Conservation (phyloP, 2,888 invertebrate genomes). For the Sarcophaga subvicina region DNA sequence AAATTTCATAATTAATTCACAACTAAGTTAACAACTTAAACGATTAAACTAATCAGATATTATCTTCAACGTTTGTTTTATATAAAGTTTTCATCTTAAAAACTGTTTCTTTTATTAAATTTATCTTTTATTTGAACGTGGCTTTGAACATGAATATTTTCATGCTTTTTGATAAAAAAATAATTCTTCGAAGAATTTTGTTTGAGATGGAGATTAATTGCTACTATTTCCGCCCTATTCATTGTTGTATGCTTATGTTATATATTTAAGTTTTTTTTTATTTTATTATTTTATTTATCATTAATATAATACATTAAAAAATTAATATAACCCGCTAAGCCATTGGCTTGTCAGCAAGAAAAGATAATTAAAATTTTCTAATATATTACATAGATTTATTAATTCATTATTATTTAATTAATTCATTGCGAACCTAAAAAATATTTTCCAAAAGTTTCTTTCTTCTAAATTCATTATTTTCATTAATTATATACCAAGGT, state of each 20-base stretch:
- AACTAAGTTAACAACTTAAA: slow-evolving; percentile 31
- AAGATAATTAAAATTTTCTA: too few relatives aligned
- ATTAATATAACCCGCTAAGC: too few relatives aligned
- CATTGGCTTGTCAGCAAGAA: too few relatives aligned
- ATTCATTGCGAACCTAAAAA: too few relatives aligned
- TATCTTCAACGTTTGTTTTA: slow-evolving; percentile 49
- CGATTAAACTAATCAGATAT: slow-evolving; percentile 61
- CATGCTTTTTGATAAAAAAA: slow-evolving; percentile 32
- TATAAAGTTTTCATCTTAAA: slow-evolving; percentile 47
- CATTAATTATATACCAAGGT: too few relatives aligned
- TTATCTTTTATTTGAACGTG: slow-evolving; percentile 54
- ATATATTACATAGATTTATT: too few relatives aligned
- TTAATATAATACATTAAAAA: too few relatives aligned
- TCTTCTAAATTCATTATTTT: too few relatives aligned
- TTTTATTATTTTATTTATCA: too few relatives aligned
- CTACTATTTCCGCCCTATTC: slow-evolving; percentile 14
- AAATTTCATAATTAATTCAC: slow-evolving; percentile 19
- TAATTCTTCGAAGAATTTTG: slow-evolving; percentile 21
- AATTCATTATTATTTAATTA: too few relatives aligned
- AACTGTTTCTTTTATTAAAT: slow-evolving; percentile 13
- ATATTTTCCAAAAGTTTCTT: too few relatives aligned
- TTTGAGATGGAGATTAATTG: slow-evolving; percentile 4
- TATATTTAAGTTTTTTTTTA: too few relatives aligned
- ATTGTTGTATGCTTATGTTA: neutral
- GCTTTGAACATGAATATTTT: slow-evolving; percentile 64